phyloP scores from a whole-genome alignment of 2,888 invertebrate species.

The Folsomia manolachei region DNA sequence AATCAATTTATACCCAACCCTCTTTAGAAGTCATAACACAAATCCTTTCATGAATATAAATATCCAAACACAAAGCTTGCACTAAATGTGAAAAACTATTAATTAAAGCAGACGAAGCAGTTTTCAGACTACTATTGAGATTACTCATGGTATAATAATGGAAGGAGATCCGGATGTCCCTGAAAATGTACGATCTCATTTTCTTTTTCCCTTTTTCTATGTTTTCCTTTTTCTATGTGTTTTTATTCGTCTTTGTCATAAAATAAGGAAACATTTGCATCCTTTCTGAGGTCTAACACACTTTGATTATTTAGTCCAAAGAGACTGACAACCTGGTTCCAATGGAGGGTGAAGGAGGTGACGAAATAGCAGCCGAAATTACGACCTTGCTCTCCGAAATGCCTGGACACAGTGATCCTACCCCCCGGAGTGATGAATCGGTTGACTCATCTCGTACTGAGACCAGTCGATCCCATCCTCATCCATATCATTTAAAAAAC shows the following conservation, averaged over 20 bases:
- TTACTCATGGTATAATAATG: not conserved
- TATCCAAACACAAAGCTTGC: too few relatives aligned
- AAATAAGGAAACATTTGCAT: not conserved
- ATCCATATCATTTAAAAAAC: constrained; percentile 49
- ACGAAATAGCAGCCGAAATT: constrained; percentile 14
- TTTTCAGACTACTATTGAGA: not conserved
- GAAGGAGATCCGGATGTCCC: constrained; percentile 13
- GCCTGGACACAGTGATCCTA: not conserved
- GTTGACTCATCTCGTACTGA: constrained; percentile 13
- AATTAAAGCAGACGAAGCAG: not conserved
- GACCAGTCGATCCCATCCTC: constrained; percentile 24
- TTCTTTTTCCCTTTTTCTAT: not conserved
- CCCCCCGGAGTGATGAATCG: constrained; percentile 15
- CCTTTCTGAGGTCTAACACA: not conserved
- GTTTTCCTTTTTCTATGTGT: not conserved
- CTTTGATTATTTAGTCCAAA: not conserved
- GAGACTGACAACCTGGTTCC: constrained; percentile 12
- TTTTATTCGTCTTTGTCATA: not conserved
- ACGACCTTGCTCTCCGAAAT: constrained; percentile 17
- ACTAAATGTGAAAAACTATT: too few relatives aligned
- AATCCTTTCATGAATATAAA: too few relatives aligned
- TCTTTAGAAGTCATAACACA: too few relatives aligned
- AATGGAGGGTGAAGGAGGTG: constrained; percentile 5
- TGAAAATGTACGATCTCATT: constrained; percentile 11
- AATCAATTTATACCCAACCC: too few relatives aligned